A percentile compares a stretch with the other conserved stretches of the same genome.
Conservation (phyloP, 2,888 invertebrate species). For the Leptinotarsa tumamoca region DNA sequence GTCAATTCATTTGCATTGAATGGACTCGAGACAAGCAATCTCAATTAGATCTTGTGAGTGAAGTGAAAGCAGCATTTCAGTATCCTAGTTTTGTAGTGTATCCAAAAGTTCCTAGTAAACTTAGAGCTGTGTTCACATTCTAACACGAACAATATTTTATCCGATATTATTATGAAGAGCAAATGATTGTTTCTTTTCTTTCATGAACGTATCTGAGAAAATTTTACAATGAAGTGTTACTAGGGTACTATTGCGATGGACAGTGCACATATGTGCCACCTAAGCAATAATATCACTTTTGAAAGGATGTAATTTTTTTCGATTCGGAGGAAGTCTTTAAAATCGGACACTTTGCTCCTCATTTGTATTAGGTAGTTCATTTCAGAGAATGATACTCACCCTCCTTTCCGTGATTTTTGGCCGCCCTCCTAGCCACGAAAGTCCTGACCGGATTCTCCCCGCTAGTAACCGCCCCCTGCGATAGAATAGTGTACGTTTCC, state of each 20-base stretch:
- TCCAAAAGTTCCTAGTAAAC: not conserved
- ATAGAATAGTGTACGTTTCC: constrained; percentile 75
- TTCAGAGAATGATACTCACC: constrained; percentile 30
- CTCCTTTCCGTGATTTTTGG: constrained; percentile 53
- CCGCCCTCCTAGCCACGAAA: constrained; percentile 60
- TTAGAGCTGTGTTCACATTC: not conserved
- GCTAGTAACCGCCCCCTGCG: constrained; percentile 77
- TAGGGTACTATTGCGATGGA: too few relatives aligned
- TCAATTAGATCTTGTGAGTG: constrained; percentile 8
- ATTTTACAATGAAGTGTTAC: too few relatives aligned
- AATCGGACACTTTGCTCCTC: too few relatives aligned
- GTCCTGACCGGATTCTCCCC: constrained; percentile 63
- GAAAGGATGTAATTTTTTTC: too few relatives aligned
- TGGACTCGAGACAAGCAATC: constrained; percentile 13
- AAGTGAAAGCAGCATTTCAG: not conserved
- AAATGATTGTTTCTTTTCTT: too few relatives aligned
- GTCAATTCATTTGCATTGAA: constrained; percentile 20
- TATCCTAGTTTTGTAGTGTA: not conserved
- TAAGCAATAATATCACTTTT: too few relatives aligned
- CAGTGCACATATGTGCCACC: too few relatives aligned
- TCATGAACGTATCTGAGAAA: too few relatives aligned
- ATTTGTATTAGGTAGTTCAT: too few relatives aligned
- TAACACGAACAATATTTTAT: not conserved
- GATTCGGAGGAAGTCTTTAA: too few relatives aligned
- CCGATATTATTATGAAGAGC: too few relatives aligned